phyloP scores from a whole-genome alignment of 2,113 vertebrate species.

The Pachycephala philippinensis region DNA sequence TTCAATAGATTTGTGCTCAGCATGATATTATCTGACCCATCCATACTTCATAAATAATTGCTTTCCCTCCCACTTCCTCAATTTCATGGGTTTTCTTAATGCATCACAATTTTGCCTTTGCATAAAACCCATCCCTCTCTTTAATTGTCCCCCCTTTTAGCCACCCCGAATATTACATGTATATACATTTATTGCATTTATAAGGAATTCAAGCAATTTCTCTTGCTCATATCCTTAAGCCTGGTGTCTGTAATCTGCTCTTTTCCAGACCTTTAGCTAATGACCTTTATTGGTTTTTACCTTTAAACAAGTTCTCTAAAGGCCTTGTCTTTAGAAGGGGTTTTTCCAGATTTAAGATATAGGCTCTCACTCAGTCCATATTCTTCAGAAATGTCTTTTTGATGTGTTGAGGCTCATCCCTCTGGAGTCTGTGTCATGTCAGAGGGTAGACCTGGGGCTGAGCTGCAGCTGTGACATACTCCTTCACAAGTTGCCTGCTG shows the following conservation, averaged over 20 bases:
- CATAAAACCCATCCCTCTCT: neutral
- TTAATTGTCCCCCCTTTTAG: neutral
- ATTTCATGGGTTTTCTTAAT: neutral
- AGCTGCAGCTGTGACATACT: neutral
- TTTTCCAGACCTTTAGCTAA: neutral
- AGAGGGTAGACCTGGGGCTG: neutral
- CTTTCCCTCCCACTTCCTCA: neutral
- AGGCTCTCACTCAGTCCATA: neutral
- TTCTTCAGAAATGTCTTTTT: neutral
- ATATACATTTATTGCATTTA: neutral
- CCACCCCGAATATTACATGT: neutral
- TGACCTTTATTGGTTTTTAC: neutral
- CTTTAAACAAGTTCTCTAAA: neutral
- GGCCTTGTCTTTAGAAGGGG: neutral
- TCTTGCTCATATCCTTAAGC: neutral
- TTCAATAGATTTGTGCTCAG: neutral
- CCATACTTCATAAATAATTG: neutral
- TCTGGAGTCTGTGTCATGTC: neutral
- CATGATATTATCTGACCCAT: neutral
- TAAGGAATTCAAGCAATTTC: neutral
- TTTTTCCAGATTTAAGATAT: neutral
- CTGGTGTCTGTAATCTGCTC: neutral
- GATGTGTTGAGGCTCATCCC: neutral
- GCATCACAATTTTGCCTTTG: neutral
- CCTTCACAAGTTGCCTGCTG: neutral